These are phyloP conservation scores for Listronotus bonariensis DNA, from an alignment of 1,140 invertebrate species.

Conservation along the genomic window DNA sequence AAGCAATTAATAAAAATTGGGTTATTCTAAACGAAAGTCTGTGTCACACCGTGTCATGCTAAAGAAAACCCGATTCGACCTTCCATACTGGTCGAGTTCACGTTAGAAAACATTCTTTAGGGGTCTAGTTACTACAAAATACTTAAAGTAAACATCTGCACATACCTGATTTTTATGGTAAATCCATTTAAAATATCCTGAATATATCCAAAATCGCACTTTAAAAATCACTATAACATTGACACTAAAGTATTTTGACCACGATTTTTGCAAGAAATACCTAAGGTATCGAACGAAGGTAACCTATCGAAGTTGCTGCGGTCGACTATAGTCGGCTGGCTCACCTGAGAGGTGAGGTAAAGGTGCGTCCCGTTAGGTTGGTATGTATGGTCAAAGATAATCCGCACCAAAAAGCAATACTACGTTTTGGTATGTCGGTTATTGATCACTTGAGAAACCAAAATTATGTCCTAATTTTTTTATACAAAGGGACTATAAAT, in stretches of 20 bases:
- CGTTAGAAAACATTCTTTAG: constrained; percentile 13
- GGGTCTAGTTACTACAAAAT: neutral
- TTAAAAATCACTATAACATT: constrained; percentile 14
- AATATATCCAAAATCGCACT: constrained; percentile 18
- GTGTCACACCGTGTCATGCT: no score
- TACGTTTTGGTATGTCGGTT: no score
- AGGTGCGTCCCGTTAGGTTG: constrained; percentile 50
- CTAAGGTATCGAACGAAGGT: constrained; percentile 31
- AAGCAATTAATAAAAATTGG: no score
- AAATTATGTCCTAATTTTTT: no score
- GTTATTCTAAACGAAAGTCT: no score
- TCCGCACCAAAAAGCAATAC: constrained; percentile 8
- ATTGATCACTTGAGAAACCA: no score
- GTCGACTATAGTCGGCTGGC: constrained; percentile 35
- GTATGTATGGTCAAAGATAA: constrained; percentile 33
- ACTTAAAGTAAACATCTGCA: neutral
- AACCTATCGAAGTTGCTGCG: constrained; percentile 30
- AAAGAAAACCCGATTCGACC: constrained; percentile 1
- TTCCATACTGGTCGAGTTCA: constrained; percentile 13
- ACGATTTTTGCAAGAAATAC: constrained; percentile 20
- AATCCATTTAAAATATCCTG: constrained; percentile 10
- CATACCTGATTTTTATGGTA: constrained; percentile 10
- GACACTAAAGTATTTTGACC: constrained; percentile 17
- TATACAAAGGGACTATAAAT: no score
- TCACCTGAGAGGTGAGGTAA: constrained; percentile 44